Evolutionary conservation across 2,888 invertebrate genomes (phyloP).

Genomic region (Capitulum mitella): DNA sequence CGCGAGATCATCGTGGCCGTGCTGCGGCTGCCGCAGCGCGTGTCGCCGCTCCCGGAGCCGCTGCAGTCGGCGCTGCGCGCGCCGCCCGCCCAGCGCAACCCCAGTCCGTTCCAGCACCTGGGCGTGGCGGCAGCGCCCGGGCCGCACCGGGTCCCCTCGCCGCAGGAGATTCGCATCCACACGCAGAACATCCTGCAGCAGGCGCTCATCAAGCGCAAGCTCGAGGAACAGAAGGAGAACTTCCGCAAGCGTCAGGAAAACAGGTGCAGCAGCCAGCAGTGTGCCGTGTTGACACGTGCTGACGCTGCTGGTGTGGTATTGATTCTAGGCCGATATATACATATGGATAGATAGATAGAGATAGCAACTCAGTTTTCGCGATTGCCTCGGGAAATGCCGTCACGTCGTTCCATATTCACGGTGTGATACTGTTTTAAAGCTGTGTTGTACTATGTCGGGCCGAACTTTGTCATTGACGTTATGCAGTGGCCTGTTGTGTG

Average conservation of each 20-base stretch:
- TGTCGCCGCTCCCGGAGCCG: constrained; percentile 40
- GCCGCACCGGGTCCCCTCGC: constrained; percentile 33
- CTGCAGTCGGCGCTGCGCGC: constrained; percentile 46
- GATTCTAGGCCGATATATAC: no score
- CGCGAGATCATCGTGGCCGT: constrained; percentile 63
- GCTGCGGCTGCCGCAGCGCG: constrained; percentile 49
- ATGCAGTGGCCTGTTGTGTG: no score
- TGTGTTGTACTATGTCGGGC: no score
- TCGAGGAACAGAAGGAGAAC: constrained; percentile 79
- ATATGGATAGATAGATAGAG: no score
- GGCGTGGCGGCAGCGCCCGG: constrained; percentile 38
- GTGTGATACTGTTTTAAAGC: no score
- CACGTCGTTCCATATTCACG: no score
- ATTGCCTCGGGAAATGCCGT: no score
- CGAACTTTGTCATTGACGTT: no score
- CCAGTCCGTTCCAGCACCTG: constrained; percentile 56
- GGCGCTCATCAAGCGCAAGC: constrained; percentile 77
- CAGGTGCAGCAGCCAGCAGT: constrained; percentile 38
- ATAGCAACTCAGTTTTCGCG: no score
- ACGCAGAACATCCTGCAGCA: constrained; percentile 80
- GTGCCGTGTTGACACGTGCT: background rate
- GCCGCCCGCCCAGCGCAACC: constrained; percentile 49
- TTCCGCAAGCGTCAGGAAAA: constrained; percentile 67
- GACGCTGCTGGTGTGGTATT: no score
- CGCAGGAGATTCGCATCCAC: constrained; percentile 69